Evolutionary conservation across 2,797 vertebrate species (phyloP), one percentile per base, ranked within the genome.

Genomic region (Schizothorax lantsangensis): DNA sequence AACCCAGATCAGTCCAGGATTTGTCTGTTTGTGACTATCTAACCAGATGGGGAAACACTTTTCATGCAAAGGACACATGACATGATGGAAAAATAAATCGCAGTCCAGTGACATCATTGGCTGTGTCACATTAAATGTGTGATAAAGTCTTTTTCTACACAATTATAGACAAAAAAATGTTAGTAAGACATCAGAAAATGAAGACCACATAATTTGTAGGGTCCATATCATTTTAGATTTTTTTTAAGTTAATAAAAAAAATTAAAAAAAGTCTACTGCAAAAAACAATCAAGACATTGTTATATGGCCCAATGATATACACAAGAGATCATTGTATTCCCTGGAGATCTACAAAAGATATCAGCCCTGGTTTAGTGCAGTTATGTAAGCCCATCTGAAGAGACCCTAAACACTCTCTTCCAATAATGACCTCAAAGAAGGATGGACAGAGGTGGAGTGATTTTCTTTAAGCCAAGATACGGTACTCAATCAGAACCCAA

Each of bases 21-120:
- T 33, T 19, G 19, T 19, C 80, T 79, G 81, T 64, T 72, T 59
- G 54, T 40, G 19, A 62, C 14, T 14, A 30, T 57, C 17, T 33
- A 62, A 10, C 30, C 69, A 78, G 81, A 74, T 84, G 84, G 73
- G 62, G 72, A 68, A 90, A 69, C 26, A 36, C 30, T 88, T 74
- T 59, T 57, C 52, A 80, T 10, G 17, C 62, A 83, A 68, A 38
- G 69, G 38, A 85, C 87, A 81, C 26, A 30, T 33, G 15, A 74
- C 57, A 45, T 72, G 83, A 72, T 79, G 47, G 49, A 75, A 64
- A 47, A 80, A 81, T 47, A 75, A 26, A 84, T 73, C 9, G 71
- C 72, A n/a, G 72, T 19, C 1, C 47, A 23, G 21, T 85, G 83
- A 82, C 72, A 81, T 88, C 79, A 80, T 17, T 5, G 45, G 21